A percentile compares a stretch with the other conserved stretches of the same genome.
These are phyloP conservation scores for Bryconaethiops microstoma DNA, from an alignment of 2,797 vertebrate genomes.

Conservation along the genomic window DNA sequence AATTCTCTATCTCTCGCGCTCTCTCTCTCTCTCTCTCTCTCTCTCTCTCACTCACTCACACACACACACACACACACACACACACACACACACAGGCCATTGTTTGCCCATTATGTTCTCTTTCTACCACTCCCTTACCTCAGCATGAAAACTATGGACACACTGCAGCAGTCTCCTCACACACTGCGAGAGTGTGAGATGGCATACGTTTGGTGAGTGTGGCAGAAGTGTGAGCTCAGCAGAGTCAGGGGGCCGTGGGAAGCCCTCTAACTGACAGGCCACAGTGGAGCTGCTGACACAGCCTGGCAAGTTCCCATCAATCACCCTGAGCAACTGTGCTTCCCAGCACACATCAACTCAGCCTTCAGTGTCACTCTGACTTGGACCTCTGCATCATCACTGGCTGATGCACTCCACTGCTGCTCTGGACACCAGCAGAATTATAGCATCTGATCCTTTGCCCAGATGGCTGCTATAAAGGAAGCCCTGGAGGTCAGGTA, in stretches of 20 bases:
- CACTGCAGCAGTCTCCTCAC: slow-evolving; percentile 18
- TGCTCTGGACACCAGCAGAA: neutral
- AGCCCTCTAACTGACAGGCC: slow-evolving; percentile 44
- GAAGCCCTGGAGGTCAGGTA: neutral
- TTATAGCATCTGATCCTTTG: neutral
- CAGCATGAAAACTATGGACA: slow-evolving; percentile 13
- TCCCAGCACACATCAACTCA: slow-evolving; percentile 14
- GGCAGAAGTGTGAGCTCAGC: slow-evolving; percentile 53
- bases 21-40: no score
- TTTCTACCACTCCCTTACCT: neutral
- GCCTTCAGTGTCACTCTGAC: slow-evolving; percentile 2
- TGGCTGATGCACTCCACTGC: neutral
- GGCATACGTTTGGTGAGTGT: slow-evolving; percentile 37
- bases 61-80: no score
- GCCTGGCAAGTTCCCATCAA: slow-evolving; percentile 32
- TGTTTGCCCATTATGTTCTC: slow-evolving; percentile 9
- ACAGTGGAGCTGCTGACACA: slow-evolving; percentile 48
- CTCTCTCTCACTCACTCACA: no score
- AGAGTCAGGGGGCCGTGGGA: slow-evolving; percentile 41
- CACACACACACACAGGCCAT: no score
- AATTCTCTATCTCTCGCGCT: no score
- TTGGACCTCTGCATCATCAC: slow-evolving; percentile 17
- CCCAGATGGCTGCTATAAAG: neutral
- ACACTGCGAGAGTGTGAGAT: slow-evolving; percentile 33
- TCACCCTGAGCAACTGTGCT: slow-evolving; percentile 29